Evolutionary conservation across 2,113 vertebrate genomes (phyloP).

Genomic region (Sciurus niger): DNA sequence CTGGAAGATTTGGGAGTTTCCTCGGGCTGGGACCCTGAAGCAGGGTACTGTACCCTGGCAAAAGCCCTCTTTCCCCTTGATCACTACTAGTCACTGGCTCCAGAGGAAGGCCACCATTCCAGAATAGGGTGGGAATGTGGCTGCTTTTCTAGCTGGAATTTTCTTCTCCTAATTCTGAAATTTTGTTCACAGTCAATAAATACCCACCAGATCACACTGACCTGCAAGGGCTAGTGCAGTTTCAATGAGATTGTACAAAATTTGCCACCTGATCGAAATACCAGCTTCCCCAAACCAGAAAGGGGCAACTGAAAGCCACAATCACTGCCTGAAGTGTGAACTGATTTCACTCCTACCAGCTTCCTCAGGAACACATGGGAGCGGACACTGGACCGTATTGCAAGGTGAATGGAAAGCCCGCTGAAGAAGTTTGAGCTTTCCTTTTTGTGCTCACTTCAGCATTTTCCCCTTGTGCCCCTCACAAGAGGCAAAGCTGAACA

Average conservation of each 20-base stretch:
- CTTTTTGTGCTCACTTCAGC: not conserved
- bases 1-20: not conserved
- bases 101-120: not conserved
- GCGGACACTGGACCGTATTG: not conserved
- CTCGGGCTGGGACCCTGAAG: not conserved
- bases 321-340: not conserved
- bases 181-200: not conserved
- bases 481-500: constrained; percentile 75
- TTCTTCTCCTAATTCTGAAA: not conserved
- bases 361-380: not conserved
- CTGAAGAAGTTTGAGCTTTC: not conserved
- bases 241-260: not conserved
- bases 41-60: not conserved
- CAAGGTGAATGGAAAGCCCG: not conserved
- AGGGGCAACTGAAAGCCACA: not conserved
- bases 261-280: not conserved
- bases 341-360: not conserved
- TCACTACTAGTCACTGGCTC: not conserved
- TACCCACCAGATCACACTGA: not conserved
- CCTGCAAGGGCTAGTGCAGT: not conserved
- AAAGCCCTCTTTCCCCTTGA: not conserved
- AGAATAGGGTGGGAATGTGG: too few species aligned
- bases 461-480: not conserved
- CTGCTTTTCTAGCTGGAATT: not conserved
- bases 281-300: not conserved